phyloP scores from a whole-genome alignment of 2,113 vertebrate species.

The Struthio camelus region DNA sequence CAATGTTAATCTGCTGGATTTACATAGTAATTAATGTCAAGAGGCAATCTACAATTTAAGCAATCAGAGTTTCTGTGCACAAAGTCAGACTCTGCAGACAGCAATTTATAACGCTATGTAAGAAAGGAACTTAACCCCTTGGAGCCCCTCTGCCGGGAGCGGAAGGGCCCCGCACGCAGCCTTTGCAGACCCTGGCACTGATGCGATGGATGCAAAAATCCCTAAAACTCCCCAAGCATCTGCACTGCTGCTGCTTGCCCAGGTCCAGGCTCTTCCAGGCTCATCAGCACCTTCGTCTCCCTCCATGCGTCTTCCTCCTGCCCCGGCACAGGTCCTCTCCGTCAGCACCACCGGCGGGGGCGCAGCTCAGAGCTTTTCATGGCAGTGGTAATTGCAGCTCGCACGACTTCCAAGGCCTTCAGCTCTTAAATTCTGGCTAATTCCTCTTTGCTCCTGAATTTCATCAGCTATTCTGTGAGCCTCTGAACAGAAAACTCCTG shows the following conservation, averaged over 20 bases:
- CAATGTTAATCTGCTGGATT: constrained; percentile 68
- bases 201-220: accelerated
- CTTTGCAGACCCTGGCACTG: accelerated
- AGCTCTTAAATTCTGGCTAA: neutral
- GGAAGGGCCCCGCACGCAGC: accelerated
- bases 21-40: constrained; percentile 76
- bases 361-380: accelerated
- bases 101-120: neutral
- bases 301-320: too few relatives aligned
- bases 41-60: constrained; percentile 67
- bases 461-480: neutral
- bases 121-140: constrained; percentile 19
- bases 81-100: constrained; percentile 19
- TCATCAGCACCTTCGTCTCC: too few relatives aligned
- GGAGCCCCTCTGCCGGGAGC: neutral
- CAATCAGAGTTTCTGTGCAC: constrained; percentile 59
- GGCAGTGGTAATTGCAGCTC: neutral
- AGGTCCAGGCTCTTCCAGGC: neutral
- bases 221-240: accelerated
- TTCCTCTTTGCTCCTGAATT: neutral
- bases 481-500: neutral
- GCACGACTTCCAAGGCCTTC: accelerated
- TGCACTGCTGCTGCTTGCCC: neutral
- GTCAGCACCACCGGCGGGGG: neutral
- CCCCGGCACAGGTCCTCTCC: neutral